phyloP scores from a whole-genome alignment of 1,140 invertebrate genomes.

The Ceratoteleas bidentatus region DNA sequence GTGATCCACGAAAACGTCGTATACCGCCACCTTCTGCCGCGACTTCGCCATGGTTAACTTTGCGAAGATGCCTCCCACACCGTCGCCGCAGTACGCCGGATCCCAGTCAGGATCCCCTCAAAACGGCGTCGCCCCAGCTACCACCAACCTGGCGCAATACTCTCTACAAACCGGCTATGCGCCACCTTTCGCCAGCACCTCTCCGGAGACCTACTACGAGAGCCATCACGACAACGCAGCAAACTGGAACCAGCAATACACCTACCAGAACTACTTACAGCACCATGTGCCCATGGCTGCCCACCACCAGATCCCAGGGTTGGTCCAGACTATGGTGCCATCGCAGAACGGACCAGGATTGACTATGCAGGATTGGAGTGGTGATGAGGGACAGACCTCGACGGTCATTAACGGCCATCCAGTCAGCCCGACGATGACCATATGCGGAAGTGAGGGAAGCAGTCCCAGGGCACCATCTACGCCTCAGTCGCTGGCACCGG shows the following conservation, averaged over 20 bases:
- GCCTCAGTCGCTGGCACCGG: slow-evolving; percentile 54
- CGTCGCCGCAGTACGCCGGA: slow-evolving; percentile 31
- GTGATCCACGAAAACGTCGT: too few relatives aligned
- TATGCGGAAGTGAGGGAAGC: slow-evolving; percentile 85
- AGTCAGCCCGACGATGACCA: slow-evolving; percentile 83
- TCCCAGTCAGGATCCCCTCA: slow-evolving; percentile 45
- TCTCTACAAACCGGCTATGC: slow-evolving; percentile 5
- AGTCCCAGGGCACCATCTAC: slow-evolving; percentile 82
- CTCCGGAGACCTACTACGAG: slow-evolving; percentile 33
- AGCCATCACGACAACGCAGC: slow-evolving; percentile 15
- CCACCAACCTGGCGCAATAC: slow-evolving; percentile 11
- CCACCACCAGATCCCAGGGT: slow-evolving; percentile 11
- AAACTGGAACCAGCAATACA: slow-evolving; percentile 33
- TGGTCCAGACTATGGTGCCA: slow-evolving; percentile 10
- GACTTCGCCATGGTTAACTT: slow-evolving; percentile 26
- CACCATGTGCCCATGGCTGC: slow-evolving; percentile 5
- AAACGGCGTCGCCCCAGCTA: slow-evolving; percentile 16
- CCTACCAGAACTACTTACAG: slow-evolving; percentile 36
- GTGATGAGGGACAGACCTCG: slow-evolving; percentile 67
- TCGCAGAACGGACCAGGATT: slow-evolving; percentile 16
- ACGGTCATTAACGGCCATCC: slow-evolving; percentile 66
- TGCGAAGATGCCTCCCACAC: slow-evolving; percentile 33
- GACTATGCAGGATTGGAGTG: slow-evolving; percentile 70
- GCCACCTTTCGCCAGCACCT: slow-evolving; percentile 17
- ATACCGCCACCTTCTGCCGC: too few relatives aligned